Base-by-base conservation (phyloP, 2,888 invertebrate species). In the Octodonta nipae region DNA sequence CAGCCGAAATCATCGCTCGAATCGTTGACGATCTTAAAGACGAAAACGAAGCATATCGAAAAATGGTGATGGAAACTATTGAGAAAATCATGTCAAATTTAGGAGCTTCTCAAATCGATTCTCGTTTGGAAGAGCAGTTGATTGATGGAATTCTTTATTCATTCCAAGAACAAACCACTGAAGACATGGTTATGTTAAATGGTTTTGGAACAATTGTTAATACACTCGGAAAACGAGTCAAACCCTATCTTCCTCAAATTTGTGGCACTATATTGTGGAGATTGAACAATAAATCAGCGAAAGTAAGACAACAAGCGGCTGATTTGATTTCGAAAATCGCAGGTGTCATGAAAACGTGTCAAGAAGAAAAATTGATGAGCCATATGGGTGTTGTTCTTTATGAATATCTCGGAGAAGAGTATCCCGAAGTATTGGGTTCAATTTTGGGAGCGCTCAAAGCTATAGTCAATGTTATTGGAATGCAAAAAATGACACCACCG, bases 1-100 rank as follows among this genome's bases (percentile, higher is more conserved):
- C 95, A 3, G 91, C 95, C 0, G 98, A 98, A 70, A 99, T 99
- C 41, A 91, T 99, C 38, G 91, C 89, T 61, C 74, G 96, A 41
- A 89, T 99, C 28, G 98, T 99, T 1, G 98, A 99, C 52, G 98
- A 99, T 64, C 66, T 99, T 34, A 99, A 99, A 64, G 98, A 99
- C 58, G 98, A 98, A 63, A 95, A 96, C 58, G 98, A 99, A 61
- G 93, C 95, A 57, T 99, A 98, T 63, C 73, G 98, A 38, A 99
- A 99, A 68, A 99, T 99, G 98, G 98, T 98, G 3, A 98, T 99
- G 93, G 98, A 99, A 63, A 96, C 95, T 0, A 96, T 98, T 36
- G 98, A 99, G 59, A 96, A 96, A 65, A 93, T 95, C 35, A 88
- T 96, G 75, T 88, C 87, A 3, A 93, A 92, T 63, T 70, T 96